Evolutionary conservation across 2,888 invertebrate species (phyloP), one percentile per base, ranked within the genome.

Genomic region (Watsonalla cultraria): DNA sequence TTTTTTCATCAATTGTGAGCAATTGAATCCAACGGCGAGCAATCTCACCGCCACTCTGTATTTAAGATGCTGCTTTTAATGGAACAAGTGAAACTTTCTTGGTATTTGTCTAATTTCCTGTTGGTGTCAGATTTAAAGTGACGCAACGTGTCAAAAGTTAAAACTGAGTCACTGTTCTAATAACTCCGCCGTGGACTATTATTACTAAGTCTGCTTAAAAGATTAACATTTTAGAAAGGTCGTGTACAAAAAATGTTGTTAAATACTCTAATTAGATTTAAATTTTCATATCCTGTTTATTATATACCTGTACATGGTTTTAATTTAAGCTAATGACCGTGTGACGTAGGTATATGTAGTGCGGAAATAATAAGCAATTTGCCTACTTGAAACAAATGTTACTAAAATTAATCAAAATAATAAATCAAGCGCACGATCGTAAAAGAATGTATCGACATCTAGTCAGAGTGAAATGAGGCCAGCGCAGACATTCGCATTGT

Each of bases 101-200:
- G 74, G 73, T 70, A 80, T 79, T 80, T 67, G 68, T 70, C 76
- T 79, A 79, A 84, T 86, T 84, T 86, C 86, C 85, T 80, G 81
- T 80, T 69, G 60, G 74, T 69, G 68, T 80, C 76, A 59, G 66
- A 61, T 68, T 62, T 52, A 47, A 51, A 46, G 61, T 73, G 70
- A 65, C 72, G 54, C 54, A 62, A 61, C 64, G 61, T 62, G 69
- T 74, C 68, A 64, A 71, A 69, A 66, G 62, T 57, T 60, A 56
- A 59, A 55, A 62, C 64, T 78, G 74, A 78, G 58, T 78, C 77
- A 75, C 49, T 37, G 49, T 35, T 14, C 49, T 11, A 6, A 37
- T 37, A 49, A 6, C 14, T 49, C 39, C 34, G 49, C 14, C 15
- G 13, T 37, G 49, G 15, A 37, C 13, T 48, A 48, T 49, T 49